Evolutionary conservation across 1,140 invertebrate species (phyloP), one percentile per base, ranked within the genome.

Genomic region (Metaphire vulgaris): DNA sequence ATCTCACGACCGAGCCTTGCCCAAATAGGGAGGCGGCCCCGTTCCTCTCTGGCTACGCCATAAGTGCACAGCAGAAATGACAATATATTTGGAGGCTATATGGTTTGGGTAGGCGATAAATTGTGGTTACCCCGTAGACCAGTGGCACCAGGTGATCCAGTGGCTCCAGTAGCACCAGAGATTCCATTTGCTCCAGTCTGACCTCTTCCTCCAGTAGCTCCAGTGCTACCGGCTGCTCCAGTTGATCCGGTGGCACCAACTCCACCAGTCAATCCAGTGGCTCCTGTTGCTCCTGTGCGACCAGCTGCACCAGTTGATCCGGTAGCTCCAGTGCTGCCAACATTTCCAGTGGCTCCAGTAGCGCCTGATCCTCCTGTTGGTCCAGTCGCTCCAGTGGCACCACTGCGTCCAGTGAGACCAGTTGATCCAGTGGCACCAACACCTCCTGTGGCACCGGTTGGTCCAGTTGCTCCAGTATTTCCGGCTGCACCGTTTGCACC

Each of bases 381-480:
- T 26, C 67, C 67, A 26, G n/a, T 69, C 6, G 67, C 2, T 14
- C 67, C 67, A 69, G 67, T 69, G 6, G 67, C n/a, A 12, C 67
- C 67, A 69, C 28, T 26, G n/a, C 30, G 2, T 69, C 67, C 67
- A 14, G 67, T 26, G 14, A 69, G 30, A 28, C 67, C 67, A 14
- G 30, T 69, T 69, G 67, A 69, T 69, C 67, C 67, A 6, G 67
- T 69, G 6, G 30, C 30, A 2, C 67, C 67, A 28, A 31, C 28
- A 26, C 2, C 2, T 12, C 67, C 67, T 6, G 67, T 69, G 2
- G 30, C n/a, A 12, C 67, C 67, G 28, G 2, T 31, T 28, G 6
- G n/a, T 2, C 67, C 67, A 14, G 67, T 69, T 26, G n/a, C 67
- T 69, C 67, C 67, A 26, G 67, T 69, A 6, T 69, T 69, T 69